A percentile compares a stretch with the other conserved stretches of the same genome.
These are phyloP conservation scores for Hoplias malabaricus DNA, from an alignment of 2,113 vertebrate species.

Conservation along the genomic window DNA sequence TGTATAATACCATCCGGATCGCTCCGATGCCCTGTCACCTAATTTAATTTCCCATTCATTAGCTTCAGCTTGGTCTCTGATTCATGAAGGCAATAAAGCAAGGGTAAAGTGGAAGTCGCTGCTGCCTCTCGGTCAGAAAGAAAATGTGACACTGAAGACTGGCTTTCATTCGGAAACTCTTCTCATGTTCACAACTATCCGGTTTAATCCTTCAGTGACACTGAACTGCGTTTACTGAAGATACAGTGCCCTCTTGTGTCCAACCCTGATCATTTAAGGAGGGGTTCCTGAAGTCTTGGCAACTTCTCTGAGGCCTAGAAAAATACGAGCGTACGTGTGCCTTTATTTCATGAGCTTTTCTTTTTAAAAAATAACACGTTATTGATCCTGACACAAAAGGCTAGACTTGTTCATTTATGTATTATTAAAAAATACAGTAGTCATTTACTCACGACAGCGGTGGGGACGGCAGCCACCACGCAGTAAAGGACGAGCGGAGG, in stretches of 20 bases:
- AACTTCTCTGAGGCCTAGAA: neutral
- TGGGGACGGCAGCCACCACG: conserved; percentile 89
- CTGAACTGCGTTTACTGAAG: conserved; percentile 1
- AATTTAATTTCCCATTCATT: conserved; percentile 18
- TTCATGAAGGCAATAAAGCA: neutral
- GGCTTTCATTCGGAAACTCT: neutral
- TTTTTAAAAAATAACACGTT: too few relatives aligned
- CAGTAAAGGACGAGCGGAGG: conserved; percentile 94
- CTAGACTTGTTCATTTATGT: too few relatives aligned
- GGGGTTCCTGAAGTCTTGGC: neutral
- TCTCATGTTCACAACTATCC: neutral
- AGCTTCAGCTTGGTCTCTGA: neutral
- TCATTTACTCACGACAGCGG: conserved; percentile 86
- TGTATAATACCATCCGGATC: neutral
- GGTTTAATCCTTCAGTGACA: neutral
- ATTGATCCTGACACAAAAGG: too few relatives aligned
- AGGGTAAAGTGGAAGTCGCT: neutral
- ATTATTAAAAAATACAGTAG: neutral
- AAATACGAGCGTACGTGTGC: too few relatives aligned
- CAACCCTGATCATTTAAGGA: neutral
- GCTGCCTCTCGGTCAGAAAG: neutral
- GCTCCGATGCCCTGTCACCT: neutral
- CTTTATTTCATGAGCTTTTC: too few relatives aligned
- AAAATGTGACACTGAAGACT: neutral
- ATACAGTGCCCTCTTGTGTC: conserved; percentile 43